Evolutionary conservation across 2,888 invertebrate species (phyloP).

Genomic region (Ariolimax columbianus): DNA sequence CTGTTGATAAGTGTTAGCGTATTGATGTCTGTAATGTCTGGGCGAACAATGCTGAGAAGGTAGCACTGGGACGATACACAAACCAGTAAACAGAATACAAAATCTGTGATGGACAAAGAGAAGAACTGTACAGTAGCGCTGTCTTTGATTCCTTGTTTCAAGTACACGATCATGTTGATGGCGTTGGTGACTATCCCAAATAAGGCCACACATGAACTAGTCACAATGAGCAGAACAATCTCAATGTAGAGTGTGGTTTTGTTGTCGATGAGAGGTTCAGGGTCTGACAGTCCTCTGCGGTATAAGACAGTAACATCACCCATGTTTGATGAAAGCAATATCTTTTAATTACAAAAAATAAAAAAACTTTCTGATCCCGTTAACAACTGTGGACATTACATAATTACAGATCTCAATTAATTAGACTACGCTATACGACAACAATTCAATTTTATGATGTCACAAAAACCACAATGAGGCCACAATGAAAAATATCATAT

Average conservation of each 20-base stretch:
- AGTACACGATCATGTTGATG: conserved; percentile 12
- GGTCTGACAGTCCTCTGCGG: not conserved
- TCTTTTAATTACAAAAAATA: too few species aligned
- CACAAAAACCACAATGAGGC: too few species aligned
- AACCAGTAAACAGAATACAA: not conserved
- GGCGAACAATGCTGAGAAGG: not conserved
- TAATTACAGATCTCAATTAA: too few species aligned
- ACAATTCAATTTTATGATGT: too few species aligned
- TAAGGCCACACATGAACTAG: not conserved
- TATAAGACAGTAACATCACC: not conserved
- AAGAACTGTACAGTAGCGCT: conserved; percentile 13
- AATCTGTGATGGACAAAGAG: conserved; percentile 3
- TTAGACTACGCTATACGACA: too few species aligned
- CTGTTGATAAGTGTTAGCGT: not conserved
- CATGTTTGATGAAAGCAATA: not conserved
- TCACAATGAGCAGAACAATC: not conserved
- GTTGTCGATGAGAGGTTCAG: not conserved
- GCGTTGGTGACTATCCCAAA: conserved; percentile 17
- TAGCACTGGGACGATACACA: not conserved
- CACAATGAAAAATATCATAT: too few species aligned
- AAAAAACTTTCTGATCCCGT: too few species aligned
- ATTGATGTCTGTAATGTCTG: not conserved
- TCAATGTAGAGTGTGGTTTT: not conserved
- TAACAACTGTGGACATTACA: too few species aligned
- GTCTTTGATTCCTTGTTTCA: conserved; percentile 33